Percentiles rank a stretch among this genome's conserved stretches.
phyloP scores from a whole-genome alignment of 30 jellyfish, hydroid and myxozoan species.

The Hydractinia symbiolongicarpus region DNA sequence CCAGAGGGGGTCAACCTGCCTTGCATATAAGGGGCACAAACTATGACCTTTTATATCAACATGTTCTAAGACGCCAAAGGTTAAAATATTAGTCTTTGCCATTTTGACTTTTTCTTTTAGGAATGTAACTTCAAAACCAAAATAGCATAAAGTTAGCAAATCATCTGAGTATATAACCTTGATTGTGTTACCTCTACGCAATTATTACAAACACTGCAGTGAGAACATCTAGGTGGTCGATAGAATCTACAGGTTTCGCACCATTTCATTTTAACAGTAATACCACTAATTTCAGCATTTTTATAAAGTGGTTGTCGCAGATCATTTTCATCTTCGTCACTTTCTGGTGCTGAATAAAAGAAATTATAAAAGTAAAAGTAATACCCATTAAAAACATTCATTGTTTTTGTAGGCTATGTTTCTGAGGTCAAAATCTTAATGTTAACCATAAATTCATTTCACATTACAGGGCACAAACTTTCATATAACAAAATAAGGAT shows the following conservation, averaged over 20 bases:
- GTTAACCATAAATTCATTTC: no score
- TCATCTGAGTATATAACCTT: neutral
- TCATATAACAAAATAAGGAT: neutral
- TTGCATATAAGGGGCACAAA: no score
- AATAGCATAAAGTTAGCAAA: no score
- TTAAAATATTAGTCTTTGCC: no score
- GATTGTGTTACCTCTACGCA: conserved; percentile 84
- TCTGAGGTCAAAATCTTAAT: no score
- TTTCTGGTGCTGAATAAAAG: conserved; percentile 37
- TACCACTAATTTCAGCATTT: conserved; percentile 81
- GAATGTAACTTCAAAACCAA: no score
- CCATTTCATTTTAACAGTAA: conserved; percentile 98
- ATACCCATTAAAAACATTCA: neutral
- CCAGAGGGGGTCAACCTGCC: no score
- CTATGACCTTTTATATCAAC: no score
- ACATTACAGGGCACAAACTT: no score
- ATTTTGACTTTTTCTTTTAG: no score
- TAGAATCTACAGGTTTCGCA: conserved; percentile 97
- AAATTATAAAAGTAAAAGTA: neutral
- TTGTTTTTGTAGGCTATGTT: neutral
- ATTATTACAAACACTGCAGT: conserved; percentile 96
- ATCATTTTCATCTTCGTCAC: conserved; percentile 73
- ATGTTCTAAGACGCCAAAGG: no score
- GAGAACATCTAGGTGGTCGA: conserved; percentile 99
- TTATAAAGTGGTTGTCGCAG: conserved; percentile 80